Evolutionary conservation across 2,888 invertebrate species (phyloP), one percentile per base, ranked within the genome.

Genomic region (Scaeva pyrastri): DNA sequence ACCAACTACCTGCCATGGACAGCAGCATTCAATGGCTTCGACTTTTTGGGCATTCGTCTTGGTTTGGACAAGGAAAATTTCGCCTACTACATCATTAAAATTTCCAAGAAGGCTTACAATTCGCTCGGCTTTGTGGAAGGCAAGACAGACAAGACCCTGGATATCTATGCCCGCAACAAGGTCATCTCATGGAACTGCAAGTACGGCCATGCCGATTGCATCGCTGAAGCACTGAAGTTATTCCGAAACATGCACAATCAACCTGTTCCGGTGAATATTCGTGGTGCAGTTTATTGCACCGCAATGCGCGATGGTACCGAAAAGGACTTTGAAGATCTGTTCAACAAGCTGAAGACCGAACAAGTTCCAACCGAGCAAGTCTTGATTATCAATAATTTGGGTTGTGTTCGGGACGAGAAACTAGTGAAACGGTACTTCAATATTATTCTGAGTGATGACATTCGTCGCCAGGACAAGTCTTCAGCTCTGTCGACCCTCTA

Each of bases 1-100:
- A 93, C 91, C 0, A 94, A 95, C 14, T 96, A 96, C 89, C 93
- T 96, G 8, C 96, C 97, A 0, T 97, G 97, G 97, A 93, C 93
- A 4, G 93, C 96, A 0, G 95, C 95, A 0, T 92, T 93, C 66
- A 91, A 89, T 12, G 91, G 90, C 1, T 89, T 93, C 26, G 80
- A 88, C 1, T 93, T 90, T 76, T 68, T 93, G 11, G 88, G 89
- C 23, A 58, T 60, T 31, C 86, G 88, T 14, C 60, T 88, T 3
- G 88, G 79, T 7, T 14, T 50, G 8, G 56, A 83, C 0, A 66
- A 85, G 1, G 21, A 71, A 7, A 62, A 86, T n/a, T 88, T 88
- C n/a, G 62, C 58, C 8, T 58, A 79, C 14, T 94, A 94, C 88
- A 88, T 95, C 14, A 86, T 93, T 56, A 89, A 90, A 0, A 90